Base-by-base conservation (phyloP, 2,113 vertebrate genomes). In the Entelurus aequoreus region DNA sequence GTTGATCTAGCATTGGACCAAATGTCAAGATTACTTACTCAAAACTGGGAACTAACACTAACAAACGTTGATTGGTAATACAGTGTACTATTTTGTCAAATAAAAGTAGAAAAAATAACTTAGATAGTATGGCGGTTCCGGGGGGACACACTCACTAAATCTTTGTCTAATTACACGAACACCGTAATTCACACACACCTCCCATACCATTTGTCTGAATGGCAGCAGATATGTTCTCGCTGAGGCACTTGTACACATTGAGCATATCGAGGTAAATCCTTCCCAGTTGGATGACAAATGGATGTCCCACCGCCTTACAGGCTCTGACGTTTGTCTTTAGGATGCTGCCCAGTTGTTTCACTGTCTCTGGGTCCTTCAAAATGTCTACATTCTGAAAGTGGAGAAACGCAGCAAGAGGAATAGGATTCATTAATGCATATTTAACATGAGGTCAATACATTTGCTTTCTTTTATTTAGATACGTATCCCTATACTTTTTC, bases 231-330 rank as follows among this genome's bases (percentile, higher is more conserved):
- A 99, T 99, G 82, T 99, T 99, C 90, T 99, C 97, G 87, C 97
- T 99, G 84, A 99, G 95, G 94, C 97, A 98, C 94, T 99, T 99
- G 87, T 99, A 98, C 67, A 99, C 96, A 76, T 99, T 99, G 79
- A 99, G 93, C 97, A 99, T 99, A 91, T 99, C 97, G 77, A 99
- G 92, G 87, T 99, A 99, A 87, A 98, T 98, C 81, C 96, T 92
- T 66, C 96, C 95, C 65, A 98, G 92, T 80, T 99, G 97, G 88
- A 98, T 98, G 77, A 99, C 96, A 68, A 98, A 99, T 1, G 97
- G 97, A 81, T 98, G 96, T 57, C 95, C 96, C 68, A 98, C 96
- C 5, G 97, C 95, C 90, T 98, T 98, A 83, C 97, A 99, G 0
- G 97, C 97, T 83, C 97, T 80, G 48, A 98, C 96, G 1, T 99